Evolutionary conservation across 2,888 invertebrate genomes (phyloP).

Genomic region (Pammene aurita): DNA sequence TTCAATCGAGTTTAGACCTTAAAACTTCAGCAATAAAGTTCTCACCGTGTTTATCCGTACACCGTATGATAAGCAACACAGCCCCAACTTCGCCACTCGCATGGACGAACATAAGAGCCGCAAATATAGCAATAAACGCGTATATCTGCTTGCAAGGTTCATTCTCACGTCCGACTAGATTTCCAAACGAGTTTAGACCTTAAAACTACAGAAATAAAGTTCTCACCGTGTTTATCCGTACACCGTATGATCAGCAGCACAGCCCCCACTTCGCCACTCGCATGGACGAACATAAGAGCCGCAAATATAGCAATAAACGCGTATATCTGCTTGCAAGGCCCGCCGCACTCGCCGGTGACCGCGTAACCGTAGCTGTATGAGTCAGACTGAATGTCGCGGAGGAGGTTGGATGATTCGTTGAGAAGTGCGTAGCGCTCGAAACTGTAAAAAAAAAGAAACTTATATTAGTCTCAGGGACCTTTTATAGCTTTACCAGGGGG

Average conservation of each 20-base stretch:
- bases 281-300: conserved; percentile 94
- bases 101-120: conserved; percentile 94
- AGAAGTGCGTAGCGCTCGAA: conserved; percentile 55
- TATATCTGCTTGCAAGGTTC: conserved; percentile 89
- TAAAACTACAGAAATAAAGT: not conserved
- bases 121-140: conserved; percentile 90
- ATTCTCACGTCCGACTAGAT: too few species aligned
- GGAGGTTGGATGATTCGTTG: conserved; percentile 43
- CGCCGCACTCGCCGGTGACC: conserved; percentile 90
- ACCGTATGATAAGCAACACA: conserved; percentile 94
- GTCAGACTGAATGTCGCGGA: not conserved
- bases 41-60: conserved; percentile 91
- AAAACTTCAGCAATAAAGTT: not conserved
- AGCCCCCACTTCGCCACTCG: conserved; percentile 95
- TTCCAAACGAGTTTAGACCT: too few species aligned
- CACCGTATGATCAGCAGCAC: conserved; percentile 95
- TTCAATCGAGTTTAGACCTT: too few species aligned
- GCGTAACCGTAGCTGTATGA: conserved; percentile 78
- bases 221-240: conserved; percentile 89
- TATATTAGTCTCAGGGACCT: too few species aligned
- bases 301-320: conserved; percentile 91
- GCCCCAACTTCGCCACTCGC: conserved; percentile 96
- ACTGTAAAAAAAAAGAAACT: conserved; percentile 49
- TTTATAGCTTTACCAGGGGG: too few species aligned
- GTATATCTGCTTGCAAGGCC: conserved; percentile 90